These are phyloP conservation scores for Musca vetustissima DNA, from an alignment of 1,140 invertebrate genomes.

Conservation along the genomic window DNA sequence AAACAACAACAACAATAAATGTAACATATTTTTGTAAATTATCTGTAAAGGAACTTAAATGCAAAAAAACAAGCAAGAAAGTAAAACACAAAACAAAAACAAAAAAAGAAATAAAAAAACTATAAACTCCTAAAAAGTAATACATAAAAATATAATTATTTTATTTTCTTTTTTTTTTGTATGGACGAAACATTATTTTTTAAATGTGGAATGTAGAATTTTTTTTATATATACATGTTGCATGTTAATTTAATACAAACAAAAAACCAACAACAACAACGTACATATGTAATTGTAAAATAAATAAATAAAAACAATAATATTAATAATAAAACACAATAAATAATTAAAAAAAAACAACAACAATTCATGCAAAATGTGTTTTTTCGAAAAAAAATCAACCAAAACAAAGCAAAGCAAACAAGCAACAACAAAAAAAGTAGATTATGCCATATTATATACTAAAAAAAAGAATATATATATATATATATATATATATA, in stretches of 20 bases:
- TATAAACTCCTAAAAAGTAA: slow-evolving; percentile 9
- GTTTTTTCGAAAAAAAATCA: not conserved
- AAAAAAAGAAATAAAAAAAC: not conserved
- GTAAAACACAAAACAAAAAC: not conserved
- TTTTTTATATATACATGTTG: slow-evolving; percentile 18
- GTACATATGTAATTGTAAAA: slow-evolving; percentile 14
- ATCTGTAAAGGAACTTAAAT: slow-evolving; percentile 16
- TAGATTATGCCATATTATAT: slow-evolving; percentile 15
- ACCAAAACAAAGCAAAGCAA: too few species aligned
- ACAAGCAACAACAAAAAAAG: not conserved
- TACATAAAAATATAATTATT: too few species aligned
- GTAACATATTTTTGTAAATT: slow-evolving; percentile 23
- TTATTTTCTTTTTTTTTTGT: too few species aligned
- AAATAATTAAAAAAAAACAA: too few species aligned
- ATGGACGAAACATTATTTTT: not conserved
- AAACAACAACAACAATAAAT: not conserved
- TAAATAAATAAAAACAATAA: not conserved
- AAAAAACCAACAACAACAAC: not conserved
- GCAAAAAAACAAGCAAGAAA: not conserved
- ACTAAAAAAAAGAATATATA: too few species aligned
- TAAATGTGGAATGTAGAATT: slow-evolving; percentile 7
- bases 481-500: not conserved
- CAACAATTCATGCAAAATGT: slow-evolving; percentile 9
- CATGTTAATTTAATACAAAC: slow-evolving; percentile 10
- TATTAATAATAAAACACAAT: too few species aligned